Base-by-base conservation (phyloP, 2,113 vertebrate genomes). In the Menura novaehollandiae region DNA sequence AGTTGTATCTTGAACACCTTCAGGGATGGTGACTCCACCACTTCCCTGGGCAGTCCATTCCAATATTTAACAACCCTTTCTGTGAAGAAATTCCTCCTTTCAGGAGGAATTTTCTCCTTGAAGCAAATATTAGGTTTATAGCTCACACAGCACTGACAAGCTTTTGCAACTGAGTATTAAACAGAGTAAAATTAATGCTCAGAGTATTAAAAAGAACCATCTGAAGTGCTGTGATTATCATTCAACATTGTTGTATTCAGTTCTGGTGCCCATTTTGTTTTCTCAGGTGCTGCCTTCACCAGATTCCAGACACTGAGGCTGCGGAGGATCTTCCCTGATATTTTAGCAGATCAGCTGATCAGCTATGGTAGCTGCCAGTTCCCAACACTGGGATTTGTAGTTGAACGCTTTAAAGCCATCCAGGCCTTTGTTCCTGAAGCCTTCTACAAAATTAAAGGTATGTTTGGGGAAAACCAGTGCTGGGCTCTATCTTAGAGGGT, bases 351-450 rank as follows among this genome's bases (percentile, higher is more conserved):
- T 93, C 99, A 99, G 97, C 98, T 99, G 55, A 99, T 99, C 97
- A 99, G 99, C 83, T 99, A 99, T 0, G 99, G 99, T 53, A 99
- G 99, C 96, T 99, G 99, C 96, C 99, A 99, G 98, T 99, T 99
- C 95, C 99, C 99, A 17, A 99, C 99, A 0, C 97, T 99, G 89
- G 99, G 99, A 9, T 99, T 99, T 66, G 99, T 99, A 66, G 99
- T 99, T 13, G 99, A 99, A 96, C 98, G 99, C 27, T 99, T 99
- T 89, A 99, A 99, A 98, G 99, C 99, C 83, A 99, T 99, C 93
- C 99, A 99, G 95, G 98, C 99, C n/a, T 99, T 99, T 76, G 98
- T 99, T 93, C 98, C 99, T 1, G 99, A 99, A 98, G 96, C 97
- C 27, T 99, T 99, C 97, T 99, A 99, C 93, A 99, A 98, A 98